These are phyloP conservation scores for Liopterus haemorrhoidalis DNA, from an alignment of 2,888 invertebrate species.

Conservation along the genomic window DNA sequence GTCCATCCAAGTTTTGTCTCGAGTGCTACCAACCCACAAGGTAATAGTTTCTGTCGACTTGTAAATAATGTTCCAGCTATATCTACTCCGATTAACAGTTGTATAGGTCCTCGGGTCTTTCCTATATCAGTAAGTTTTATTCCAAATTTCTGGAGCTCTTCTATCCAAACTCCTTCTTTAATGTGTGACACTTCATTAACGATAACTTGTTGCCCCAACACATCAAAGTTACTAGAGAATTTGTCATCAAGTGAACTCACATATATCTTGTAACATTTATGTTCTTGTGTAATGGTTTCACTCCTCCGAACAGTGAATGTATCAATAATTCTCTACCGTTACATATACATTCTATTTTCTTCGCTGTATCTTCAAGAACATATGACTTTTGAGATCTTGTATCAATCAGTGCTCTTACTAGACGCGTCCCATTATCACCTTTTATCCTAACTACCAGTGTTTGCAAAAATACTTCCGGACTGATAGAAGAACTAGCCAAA, in stretches of 20 bases:
- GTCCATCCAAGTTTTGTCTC: conserved; percentile 28
- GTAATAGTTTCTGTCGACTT: conserved; percentile 14
- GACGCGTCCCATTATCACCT: conserved; percentile 3
- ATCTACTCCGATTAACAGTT: conserved; percentile 20
- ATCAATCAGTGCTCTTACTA: conserved; percentile 19
- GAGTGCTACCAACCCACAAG: conserved; percentile 23
- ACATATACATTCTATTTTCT: conserved; percentile 13
- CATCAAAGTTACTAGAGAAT: too few relatives aligned
- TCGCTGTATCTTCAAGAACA: conserved; percentile 15
- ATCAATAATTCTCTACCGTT: conserved; percentile 5
- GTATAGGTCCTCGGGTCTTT: too few relatives aligned
- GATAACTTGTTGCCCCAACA: neutral
- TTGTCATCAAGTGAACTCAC: neutral
- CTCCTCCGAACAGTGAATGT: conserved; percentile 12
- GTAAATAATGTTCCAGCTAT: conserved; percentile 22
- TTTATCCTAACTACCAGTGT: conserved; percentile 10
- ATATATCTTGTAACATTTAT: too few relatives aligned
- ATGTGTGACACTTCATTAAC: neutral
- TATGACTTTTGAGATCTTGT: conserved; percentile 23
- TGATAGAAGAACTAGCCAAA: neutral
- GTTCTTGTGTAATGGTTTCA: too few relatives aligned
- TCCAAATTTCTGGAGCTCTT: conserved; percentile 1
- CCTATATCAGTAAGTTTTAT: too few relatives aligned
- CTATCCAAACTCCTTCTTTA: conserved; percentile 1
- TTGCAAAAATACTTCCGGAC: conserved; percentile 12